Evolutionary conservation across 2,888 invertebrate species (phyloP), one percentile per base, ranked within the genome.

Genomic region (Periphyllus acericola): DNA sequence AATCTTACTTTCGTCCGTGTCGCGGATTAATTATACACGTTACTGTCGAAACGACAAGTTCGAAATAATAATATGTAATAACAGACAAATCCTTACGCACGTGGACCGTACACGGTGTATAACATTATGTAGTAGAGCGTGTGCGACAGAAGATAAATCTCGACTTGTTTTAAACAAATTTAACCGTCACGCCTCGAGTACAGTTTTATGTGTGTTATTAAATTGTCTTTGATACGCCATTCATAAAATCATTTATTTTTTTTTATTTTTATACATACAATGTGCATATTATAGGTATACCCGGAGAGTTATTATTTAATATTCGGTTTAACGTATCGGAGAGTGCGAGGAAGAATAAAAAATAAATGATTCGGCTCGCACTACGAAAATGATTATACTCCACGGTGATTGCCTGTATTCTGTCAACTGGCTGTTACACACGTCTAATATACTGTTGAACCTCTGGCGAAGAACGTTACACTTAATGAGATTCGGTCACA

Each of bases 401-500:
- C 25, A 72, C 25, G 40, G 60, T 72, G n/a, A 75, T 83, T 40
- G 66, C 75, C 40, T 66, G n/a, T n/a, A 32, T 60, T 60, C 83
- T 83, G 83, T 83, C 83, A 60, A 83, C 83, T 40, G 25, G 60
- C 66, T 40, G 75, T 66, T 14, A 14, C 14, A 14, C 46, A 46
- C 46, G 46, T 46, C 46, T 46, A 46, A 46, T 46, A 46, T 46
- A 40, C 36, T 14, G 3, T 40, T 19, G 46, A 46, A 21, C 76
- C 84, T 40, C 40, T 29, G 75, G 75, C 83, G 11, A 32, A 40
- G 75, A 83, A 83, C 11, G 40, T 34, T 40, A 83, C 80, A 19
- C 36, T 40, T 83, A 83, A 83, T 66, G 66, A 66, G 83, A 75
- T 75, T 83, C 83, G 66, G 76, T 85, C 40, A 68, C 21, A 68